Evolutionary conservation across 1,140 invertebrate genomes (phyloP).

Genomic region (Fopius arisanus): DNA sequence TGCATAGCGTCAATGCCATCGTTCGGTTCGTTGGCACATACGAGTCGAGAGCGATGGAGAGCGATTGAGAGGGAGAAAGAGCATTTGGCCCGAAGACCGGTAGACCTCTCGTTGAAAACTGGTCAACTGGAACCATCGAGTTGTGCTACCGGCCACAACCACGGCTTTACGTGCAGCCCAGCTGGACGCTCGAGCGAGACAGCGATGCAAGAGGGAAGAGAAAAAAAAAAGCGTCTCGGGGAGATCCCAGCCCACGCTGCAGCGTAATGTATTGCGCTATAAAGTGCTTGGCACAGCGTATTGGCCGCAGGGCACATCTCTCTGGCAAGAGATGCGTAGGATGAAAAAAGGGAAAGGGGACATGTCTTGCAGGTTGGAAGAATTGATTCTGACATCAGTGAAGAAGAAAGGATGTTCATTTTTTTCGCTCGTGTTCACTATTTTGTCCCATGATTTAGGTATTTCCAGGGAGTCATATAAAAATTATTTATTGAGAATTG

Average conservation of each 20-base stretch:
- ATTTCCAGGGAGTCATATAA: background rate
- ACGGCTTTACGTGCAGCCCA: conserved; percentile 39
- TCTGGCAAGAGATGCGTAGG: conserved; percentile 45
- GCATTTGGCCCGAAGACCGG: conserved; percentile 17
- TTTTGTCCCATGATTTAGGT: no score
- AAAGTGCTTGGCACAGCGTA: conserved; percentile 48
- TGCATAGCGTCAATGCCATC: conserved; percentile 51
- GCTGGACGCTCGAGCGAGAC: conserved; percentile 25
- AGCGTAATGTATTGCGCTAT: conserved; percentile 55
- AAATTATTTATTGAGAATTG: no score
- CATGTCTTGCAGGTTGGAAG: conserved; percentile 10
- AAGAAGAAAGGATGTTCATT: background rate
- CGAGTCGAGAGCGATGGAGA: conserved; percentile 6
- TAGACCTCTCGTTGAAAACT: conserved; percentile 42
- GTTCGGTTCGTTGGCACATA: conserved; percentile 37
- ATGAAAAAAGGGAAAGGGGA: conserved; percentile 50
- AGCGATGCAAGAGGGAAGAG: background rate
- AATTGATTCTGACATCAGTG: conserved; percentile 11
- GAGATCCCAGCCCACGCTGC: conserved; percentile 47
- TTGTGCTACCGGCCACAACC: conserved; percentile 38
- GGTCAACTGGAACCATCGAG: conserved; percentile 52
- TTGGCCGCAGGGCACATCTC: conserved; percentile 7
- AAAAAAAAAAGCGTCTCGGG: background rate
- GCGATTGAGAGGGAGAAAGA: background rate
- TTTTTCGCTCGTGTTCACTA: background rate